phyloP scores from a whole-genome alignment of 2,113 vertebrate genomes.

The Ceyx cyanopectus region DNA sequence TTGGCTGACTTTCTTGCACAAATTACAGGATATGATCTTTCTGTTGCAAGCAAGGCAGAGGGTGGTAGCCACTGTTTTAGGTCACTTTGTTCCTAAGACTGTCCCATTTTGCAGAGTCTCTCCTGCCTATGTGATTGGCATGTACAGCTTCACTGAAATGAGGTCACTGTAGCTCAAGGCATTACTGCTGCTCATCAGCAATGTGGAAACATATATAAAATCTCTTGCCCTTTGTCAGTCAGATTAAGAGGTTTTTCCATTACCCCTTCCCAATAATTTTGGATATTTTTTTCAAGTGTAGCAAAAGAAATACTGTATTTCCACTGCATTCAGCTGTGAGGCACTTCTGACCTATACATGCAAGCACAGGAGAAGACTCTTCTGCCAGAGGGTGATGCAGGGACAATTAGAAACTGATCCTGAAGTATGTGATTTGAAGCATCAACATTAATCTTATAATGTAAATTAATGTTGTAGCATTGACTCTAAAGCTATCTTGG shows the following conservation, averaged over 20 bases:
- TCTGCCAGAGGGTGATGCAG: background rate
- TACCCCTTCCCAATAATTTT: rapidly evolving
- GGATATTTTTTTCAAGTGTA: background rate
- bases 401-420: background rate
- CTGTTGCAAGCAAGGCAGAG: background rate
- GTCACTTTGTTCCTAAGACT: background rate
- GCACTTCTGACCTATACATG: background rate
- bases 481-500: background rate
- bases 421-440: background rate
- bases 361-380: background rate
- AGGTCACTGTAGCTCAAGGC: background rate
- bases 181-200: background rate
- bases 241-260: background rate
- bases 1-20: background rate
- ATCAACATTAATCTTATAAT: rapidly evolving
- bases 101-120: background rate
- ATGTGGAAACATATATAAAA: background rate
- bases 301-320: background rate
- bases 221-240: background rate
- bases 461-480: background rate
- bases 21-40: background rate
- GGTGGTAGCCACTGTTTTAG: background rate
- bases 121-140: background rate
- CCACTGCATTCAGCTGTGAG: background rate
- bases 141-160: background rate